Evolutionary conservation across 2,797 vertebrate species (phyloP), one percentile per base, ranked within the genome.

Genomic region (Chrysocyon brachyurus): DNA sequence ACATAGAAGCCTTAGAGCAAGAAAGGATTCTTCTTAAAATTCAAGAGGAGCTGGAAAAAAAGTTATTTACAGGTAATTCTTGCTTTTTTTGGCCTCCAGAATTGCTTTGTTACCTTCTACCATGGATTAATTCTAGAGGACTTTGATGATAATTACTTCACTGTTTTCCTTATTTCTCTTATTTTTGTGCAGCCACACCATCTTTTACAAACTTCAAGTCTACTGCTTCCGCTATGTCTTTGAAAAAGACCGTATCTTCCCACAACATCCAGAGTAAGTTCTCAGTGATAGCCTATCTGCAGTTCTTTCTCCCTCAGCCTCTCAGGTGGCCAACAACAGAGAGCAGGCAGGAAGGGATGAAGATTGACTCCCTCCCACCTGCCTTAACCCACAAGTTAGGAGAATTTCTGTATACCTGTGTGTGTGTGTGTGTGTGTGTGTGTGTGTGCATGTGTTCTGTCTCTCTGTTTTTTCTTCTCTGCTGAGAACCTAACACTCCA

Each of bases 1-100:
- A 99, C 96, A 98, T 99, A 98, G 99, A 99, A 97, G 99, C 99
- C 54, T 98, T 99, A 98, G 99, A 99, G 97, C 99, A 98, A 90
- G 99, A 99, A 96, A 98, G 99, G 98, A 90, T 98, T 94, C 98
- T 99, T 87, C 98, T 99, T 97, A 99, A 98, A 98, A 98, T 97
- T 97, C 98, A 99, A 94, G 99, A 98, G 97, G 99, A 99, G 73
- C 73, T 98, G 94, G 99, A 99, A 95, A 98, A 98, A 94, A 98
- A 87, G 16, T 89, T 98, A 31, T 56, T 98, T 98, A 96, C 98
- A 97, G 98, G 99, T 99, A 97, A 83, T 86, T 96, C 97, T 75
- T 70, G 78, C 46, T 93, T 91, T 81, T 78, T 86, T 46, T 46
- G 6, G 19, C 83, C 96, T 63, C 54, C 16, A 75, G 59, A 10